These are phyloP conservation scores for Aporophyla lueneburgensis DNA, from an alignment of 2,888 invertebrate genomes.

Conservation along the genomic window DNA sequence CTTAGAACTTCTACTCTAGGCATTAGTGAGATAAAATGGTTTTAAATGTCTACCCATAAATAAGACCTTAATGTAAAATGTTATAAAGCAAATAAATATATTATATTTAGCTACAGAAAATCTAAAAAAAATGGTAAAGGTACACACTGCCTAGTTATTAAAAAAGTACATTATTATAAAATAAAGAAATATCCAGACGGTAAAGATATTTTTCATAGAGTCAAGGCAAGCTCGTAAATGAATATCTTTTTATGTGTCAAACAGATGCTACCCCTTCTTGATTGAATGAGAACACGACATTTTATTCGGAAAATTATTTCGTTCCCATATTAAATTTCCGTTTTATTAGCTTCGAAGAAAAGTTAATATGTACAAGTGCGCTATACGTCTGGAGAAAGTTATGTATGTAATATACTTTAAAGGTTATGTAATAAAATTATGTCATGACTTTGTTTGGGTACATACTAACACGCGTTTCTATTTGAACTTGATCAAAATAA, in stretches of 20 bases:
- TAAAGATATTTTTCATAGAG: constrained; percentile 46
- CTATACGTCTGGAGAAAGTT: constrained; percentile 5
- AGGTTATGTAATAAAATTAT: neutral
- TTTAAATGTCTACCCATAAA: too few species aligned
- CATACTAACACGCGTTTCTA: neutral
- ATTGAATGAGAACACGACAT: constrained; percentile 51
- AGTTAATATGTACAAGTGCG: constrained; percentile 28
- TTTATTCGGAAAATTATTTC: constrained; percentile 49
- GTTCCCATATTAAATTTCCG: constrained; percentile 51
- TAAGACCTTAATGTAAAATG: too few species aligned
- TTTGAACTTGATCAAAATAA: too few species aligned
- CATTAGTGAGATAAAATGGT: too few species aligned
- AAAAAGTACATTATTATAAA: constrained; percentile 23
- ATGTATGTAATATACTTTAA: constrained; percentile 2
- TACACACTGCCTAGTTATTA: neutral
- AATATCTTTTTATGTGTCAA: constrained; percentile 47
- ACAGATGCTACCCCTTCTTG: constrained; percentile 54
- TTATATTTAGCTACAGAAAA: too few species aligned
- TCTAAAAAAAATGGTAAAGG: too few species aligned
- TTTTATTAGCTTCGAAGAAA: constrained; percentile 41
- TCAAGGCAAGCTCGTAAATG: constrained; percentile 43
- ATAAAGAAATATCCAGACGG: constrained; percentile 19
- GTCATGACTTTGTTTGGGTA: neutral
- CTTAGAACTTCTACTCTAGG: too few species aligned
- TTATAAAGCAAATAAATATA: too few species aligned